Conservation (phyloP, 1,140 invertebrate species). For the Ostrea denselamellosa region DNA sequence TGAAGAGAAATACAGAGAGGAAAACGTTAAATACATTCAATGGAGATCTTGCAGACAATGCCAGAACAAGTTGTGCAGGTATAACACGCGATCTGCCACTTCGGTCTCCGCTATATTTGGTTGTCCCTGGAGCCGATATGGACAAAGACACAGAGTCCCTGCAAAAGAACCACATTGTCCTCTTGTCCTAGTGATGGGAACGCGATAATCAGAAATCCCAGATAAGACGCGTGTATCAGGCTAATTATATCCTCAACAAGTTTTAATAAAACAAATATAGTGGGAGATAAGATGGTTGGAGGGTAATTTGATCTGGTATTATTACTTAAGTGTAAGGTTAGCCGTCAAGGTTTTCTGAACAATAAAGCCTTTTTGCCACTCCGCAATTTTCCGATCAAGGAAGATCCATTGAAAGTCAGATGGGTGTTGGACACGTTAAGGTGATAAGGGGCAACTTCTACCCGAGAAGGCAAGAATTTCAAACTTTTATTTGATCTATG, state of each 20-base stretch:
- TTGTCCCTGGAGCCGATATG: slow-evolving; percentile 22
- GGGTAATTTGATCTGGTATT: slow-evolving; percentile 28
- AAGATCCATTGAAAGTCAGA: slow-evolving; percentile 37
- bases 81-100: slow-evolving; percentile 21
- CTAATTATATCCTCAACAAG: slow-evolving; percentile 39
- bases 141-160: slow-evolving; percentile 6
- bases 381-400: slow-evolving; percentile 38
- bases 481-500: slow-evolving; percentile 28
- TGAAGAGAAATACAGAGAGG: background rate
- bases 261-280: slow-evolving; percentile 39
- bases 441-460: slow-evolving; percentile 11
- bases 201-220: slow-evolving; percentile 18
- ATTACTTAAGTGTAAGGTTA: slow-evolving; percentile 38
- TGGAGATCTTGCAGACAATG: background rate
- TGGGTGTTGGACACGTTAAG: slow-evolving; percentile 34
- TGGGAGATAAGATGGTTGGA: slow-evolving; percentile 10
- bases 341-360: slow-evolving; percentile 36
- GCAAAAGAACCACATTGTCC: slow-evolving; percentile 28
- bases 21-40: slow-evolving; percentile 12
- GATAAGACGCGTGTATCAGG: slow-evolving; percentile 29
- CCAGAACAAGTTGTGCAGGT: background rate
- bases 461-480: slow-evolving; percentile 28
- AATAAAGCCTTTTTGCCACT: slow-evolving; percentile 33
- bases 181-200: slow-evolving; percentile 16
- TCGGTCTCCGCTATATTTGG: background rate